Evolutionary conservation across 64 coral and sea anemone species (phyloP).

Genomic region (Stylophora pistillata): DNA sequence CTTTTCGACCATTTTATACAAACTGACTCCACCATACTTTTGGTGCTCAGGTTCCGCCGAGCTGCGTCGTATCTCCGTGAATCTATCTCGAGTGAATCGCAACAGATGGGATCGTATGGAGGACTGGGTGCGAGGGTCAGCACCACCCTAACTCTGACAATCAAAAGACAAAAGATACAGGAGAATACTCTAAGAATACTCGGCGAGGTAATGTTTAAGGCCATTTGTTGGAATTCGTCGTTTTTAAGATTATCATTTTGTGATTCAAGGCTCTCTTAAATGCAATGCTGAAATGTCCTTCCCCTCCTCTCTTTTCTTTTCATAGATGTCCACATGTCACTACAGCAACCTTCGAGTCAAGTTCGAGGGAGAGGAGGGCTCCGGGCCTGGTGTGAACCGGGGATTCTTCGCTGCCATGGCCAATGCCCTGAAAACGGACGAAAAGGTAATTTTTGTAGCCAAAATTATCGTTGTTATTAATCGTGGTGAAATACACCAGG

Average conservation of each 20-base stretch:
- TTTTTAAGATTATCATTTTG: not conserved
- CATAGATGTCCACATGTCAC: slow-evolving; percentile 88
- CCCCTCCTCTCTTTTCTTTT: not conserved
- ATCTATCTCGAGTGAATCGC: slow-evolving; percentile 73
- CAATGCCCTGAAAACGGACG: slow-evolving; percentile 82
- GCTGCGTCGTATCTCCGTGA: slow-evolving; percentile 76
- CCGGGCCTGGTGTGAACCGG: slow-evolving; percentile 88
- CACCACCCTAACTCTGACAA: slow-evolving; percentile 77
- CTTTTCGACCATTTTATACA: not conserved
- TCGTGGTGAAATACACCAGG: too few relatives aligned
- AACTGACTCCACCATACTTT: not conserved
- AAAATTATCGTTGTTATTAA: too few relatives aligned
- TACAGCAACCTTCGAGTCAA: slow-evolving; percentile 91
- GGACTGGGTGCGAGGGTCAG: slow-evolving; percentile 79
- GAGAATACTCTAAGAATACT: slow-evolving; percentile 87
- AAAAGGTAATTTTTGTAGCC: slow-evolving; percentile 35
- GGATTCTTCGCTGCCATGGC: slow-evolving; percentile 91
- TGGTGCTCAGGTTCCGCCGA: slow-evolving; percentile 69
- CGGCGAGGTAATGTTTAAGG: slow-evolving; percentile 66
- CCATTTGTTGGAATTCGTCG: not conserved
- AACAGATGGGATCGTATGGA: slow-evolving; percentile 73
- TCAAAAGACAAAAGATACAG: slow-evolving; percentile 70
- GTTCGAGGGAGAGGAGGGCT: slow-evolving; percentile 94
- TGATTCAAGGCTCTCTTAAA: too few relatives aligned
- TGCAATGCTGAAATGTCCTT: not conserved